Evolutionary conservation across 2,888 invertebrate genomes (phyloP).

Genomic region (Acheta domesticus): DNA sequence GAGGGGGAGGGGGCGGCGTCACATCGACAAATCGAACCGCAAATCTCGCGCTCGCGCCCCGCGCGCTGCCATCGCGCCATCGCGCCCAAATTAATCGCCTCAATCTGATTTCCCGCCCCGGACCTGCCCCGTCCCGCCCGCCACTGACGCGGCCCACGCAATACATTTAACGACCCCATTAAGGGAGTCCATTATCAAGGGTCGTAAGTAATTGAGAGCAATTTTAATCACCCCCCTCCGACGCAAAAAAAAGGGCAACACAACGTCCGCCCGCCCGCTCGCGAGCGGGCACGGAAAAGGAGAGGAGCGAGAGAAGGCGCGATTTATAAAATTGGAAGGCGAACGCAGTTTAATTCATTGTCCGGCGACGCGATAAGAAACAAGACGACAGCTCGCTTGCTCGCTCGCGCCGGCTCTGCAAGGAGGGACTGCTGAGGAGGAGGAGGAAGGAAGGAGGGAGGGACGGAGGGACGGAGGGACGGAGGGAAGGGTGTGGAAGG

Average conservation of each 20-base stretch:
- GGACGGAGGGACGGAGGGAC: neutral
- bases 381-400: no score
- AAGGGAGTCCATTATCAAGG: conserved; percentile 1
- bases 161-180: conserved; percentile 18
- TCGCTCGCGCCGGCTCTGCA: no score
- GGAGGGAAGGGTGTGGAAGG: neutral
- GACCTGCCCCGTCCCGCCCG: no score
- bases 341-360: neutral
- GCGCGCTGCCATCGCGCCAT: no score
- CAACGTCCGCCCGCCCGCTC: no score
- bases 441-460: neutral
- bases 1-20: no score
- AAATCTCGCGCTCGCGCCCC: no score
- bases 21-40: no score
- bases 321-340: conserved; percentile 7
- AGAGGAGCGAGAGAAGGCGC: neutral
- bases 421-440: neutral
- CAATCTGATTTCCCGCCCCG: no score
- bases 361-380: neutral
- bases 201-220: conserved; percentile 7
- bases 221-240: neutral
- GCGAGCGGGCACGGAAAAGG: no score
- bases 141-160: neutral
- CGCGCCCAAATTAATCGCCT: no score
- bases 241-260: neutral